These are phyloP conservation scores for Metallyticus violacea DNA, from an alignment of 2,888 invertebrate genomes.

Conservation along the genomic window DNA sequence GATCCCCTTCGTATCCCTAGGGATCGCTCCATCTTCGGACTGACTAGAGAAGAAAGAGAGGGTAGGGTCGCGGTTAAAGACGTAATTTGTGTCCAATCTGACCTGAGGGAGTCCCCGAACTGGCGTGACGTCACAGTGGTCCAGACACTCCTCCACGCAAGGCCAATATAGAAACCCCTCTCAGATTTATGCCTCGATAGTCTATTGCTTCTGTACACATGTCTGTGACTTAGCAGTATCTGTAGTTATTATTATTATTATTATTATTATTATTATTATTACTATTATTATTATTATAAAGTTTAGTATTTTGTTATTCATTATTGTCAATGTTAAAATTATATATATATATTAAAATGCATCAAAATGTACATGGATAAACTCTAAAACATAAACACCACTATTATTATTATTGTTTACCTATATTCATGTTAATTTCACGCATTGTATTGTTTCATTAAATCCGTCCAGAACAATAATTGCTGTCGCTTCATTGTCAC, in stretches of 20 bases:
- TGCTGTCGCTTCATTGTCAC: no score
- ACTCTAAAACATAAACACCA: no score
- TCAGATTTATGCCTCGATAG: neutral
- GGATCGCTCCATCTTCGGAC: constrained; percentile 49
- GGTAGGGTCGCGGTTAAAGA: constrained; percentile 43
- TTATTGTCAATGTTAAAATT: no score
- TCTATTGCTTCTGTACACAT: neutral
- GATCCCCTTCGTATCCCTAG: constrained; percentile 38
- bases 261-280: neutral
- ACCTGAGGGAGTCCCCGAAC: constrained; percentile 16
- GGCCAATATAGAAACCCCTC: constrained; percentile 12
- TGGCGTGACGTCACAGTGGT: constrained; percentile 20
- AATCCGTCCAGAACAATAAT: no score
- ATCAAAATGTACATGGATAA: no score
- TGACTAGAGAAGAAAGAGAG: constrained; percentile 2
- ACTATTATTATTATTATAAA: no score
- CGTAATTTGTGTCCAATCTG: constrained; percentile 47
- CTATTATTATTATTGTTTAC: no score
- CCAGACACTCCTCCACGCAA: neutral
- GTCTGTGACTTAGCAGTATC: no score
- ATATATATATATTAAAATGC: no score
- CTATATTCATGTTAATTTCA: no score
- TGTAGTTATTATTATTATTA: neutral
- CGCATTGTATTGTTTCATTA: no score
- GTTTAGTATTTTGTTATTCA: no score